Percentiles rank a stretch among this genome's conserved stretches.
Evolutionary conservation across 1,140 invertebrate genomes (phyloP).

Genomic region (Drosophila bifasciata): DNA sequence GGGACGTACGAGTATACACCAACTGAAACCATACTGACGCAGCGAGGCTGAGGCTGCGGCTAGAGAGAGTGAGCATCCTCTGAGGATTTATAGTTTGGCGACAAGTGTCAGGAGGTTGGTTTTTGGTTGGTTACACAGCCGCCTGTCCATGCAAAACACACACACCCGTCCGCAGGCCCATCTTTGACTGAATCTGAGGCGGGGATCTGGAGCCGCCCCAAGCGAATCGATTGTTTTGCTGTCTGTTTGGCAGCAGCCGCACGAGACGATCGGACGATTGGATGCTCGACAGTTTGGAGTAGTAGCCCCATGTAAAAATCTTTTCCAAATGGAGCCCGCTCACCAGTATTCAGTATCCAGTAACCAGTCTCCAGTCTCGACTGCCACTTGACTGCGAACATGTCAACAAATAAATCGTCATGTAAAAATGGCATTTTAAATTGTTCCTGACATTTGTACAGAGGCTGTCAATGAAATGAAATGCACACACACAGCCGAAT

Average conservation of each 20-base stretch:
- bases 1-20: too few relatives aligned
- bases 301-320: constrained; percentile 59
- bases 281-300: background rate
- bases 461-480: constrained; percentile 81
- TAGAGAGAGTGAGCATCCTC: constrained; percentile 4
- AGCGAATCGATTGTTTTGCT: constrained; percentile 1
- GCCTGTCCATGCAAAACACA: constrained; percentile 68
- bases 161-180: constrained; percentile 66
- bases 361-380: constrained; percentile 11
- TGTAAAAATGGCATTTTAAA: constrained; percentile 83
- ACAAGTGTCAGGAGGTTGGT: constrained; percentile 46
- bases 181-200: constrained; percentile 45
- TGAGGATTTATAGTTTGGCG: constrained; percentile 65
- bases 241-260: constrained; percentile 59
- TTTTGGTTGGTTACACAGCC: constrained; percentile 1
- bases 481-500: constrained; percentile 69
- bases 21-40: too few relatives aligned
- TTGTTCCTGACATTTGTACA: constrained; percentile 77
- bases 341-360: too few relatives aligned
- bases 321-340: constrained; percentile 21
- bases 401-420: constrained; percentile 83
- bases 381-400: constrained; percentile 51
- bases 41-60: background rate
- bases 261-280: constrained; percentile 2
- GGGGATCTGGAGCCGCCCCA: constrained; percentile 1